Percentiles rank a stretch among this genome's conserved stretches.
These are phyloP conservation scores for Tetragonisca angustula DNA, from an alignment of 2,888 invertebrate genomes.

Conservation along the genomic window DNA sequence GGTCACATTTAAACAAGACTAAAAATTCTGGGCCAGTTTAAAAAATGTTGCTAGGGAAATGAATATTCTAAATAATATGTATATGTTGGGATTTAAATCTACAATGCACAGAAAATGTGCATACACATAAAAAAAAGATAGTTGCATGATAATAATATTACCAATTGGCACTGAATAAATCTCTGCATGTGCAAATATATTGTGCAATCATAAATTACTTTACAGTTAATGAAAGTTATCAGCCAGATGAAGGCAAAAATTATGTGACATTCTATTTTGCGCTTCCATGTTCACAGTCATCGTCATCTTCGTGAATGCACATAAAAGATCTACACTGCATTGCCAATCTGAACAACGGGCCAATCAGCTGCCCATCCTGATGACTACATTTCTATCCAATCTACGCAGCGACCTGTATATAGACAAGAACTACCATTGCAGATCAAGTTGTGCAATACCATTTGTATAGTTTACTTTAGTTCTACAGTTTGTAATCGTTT, in stretches of 20 bases:
- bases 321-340: conserved; percentile 82
- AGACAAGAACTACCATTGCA: conserved; percentile 75
- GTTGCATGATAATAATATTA: conserved; percentile 51
- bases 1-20: not conserved
- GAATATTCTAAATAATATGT: conserved; percentile 12
- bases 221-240: conserved; percentile 58
- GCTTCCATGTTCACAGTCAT: conserved; percentile 84
- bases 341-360: conserved; percentile 82
- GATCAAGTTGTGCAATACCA: conserved; percentile 71
- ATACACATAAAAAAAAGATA: conserved; percentile 19
- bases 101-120: conserved; percentile 12
- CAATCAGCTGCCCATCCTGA: conserved; percentile 81
- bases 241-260: conserved; percentile 56
- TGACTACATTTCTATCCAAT: conserved; percentile 83
- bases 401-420: conserved; percentile 82
- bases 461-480: conserved; percentile 68
- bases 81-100: conserved; percentile 13
- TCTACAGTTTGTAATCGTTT: conserved; percentile 64
- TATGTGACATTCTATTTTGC: conserved; percentile 78
- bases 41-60: conserved; percentile 5
- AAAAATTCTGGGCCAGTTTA: not conserved
- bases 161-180: conserved; percentile 53
- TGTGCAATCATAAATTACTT: conserved; percentile 57
- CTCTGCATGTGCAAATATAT: conserved; percentile 68
- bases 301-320: conserved; percentile 84